Percentiles rank a stretch among this genome's conserved stretches.
Evolutionary conservation across 2,888 invertebrate species (phyloP).

Genomic region (Drosophila limbata): DNA sequence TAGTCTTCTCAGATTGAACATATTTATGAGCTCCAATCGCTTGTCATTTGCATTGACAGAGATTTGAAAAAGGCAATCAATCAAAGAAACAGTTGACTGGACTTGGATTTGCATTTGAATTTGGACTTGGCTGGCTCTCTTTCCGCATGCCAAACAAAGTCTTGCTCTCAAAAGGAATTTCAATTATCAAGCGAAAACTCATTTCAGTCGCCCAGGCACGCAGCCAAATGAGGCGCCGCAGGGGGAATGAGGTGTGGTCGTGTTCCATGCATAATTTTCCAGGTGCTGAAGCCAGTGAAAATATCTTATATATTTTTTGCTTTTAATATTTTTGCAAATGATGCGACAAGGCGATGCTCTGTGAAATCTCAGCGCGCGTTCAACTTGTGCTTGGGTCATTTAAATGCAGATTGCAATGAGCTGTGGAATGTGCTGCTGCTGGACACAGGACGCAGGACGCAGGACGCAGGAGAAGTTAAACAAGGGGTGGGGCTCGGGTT

Average conservation of each 20-base stretch:
- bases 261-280: constrained; percentile 58
- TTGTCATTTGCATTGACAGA: constrained; percentile 25
- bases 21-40: constrained; percentile 8
- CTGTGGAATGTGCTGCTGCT: constrained; percentile 34
- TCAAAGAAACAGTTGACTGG: constrained; percentile 36
- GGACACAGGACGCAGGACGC: too few relatives aligned
- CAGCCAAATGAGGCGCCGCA: constrained; percentile 36
- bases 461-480: constrained; percentile 10
- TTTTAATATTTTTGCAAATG: constrained; percentile 75
- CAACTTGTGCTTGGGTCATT: constrained; percentile 68
- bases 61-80: constrained; percentile 44
- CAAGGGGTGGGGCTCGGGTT: too few relatives aligned
- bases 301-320: constrained; percentile 40
- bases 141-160: constrained; percentile 5
- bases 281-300: constrained; percentile 37
- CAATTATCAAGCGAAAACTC: constrained; percentile 57
- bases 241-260: not conserved
- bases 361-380: constrained; percentile 60
- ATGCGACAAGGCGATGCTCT: constrained; percentile 63
- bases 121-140: not conserved
- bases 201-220: constrained; percentile 50
- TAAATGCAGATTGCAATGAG: constrained; percentile 80
- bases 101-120: not conserved
- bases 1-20: not conserved
- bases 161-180: constrained; percentile 52